Base-by-base conservation (phyloP, 2,113 vertebrate species). In the Taurulus bubalis region DNA sequence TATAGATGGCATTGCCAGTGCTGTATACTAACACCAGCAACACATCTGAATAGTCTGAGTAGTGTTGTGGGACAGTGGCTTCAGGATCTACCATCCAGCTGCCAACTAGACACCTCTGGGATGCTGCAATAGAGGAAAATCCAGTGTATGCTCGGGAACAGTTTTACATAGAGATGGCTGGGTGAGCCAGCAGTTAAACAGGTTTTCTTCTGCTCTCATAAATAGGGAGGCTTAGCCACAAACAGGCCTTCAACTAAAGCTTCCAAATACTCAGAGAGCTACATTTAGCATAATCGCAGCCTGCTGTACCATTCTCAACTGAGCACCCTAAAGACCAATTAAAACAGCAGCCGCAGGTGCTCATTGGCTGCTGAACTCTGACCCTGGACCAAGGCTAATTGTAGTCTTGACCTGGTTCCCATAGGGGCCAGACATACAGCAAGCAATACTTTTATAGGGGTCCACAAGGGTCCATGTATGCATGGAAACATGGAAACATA, bases 281-380 rank as follows among this genome's bases (percentile, higher is more conserved):
- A 83, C 71, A 77, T 62, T 73, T 71, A 78, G 87, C 78, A 74
- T 75, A 80, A 90, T 89, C 72, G n/a, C 69, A 85, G 81, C 40
- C 45, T 71, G 30, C 38, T 12, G 72, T 80, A 78, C 80, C 68
- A 76, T 51, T 85, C 77, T 32, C 56, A 59, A 74, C 67, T 42
- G 18, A 82, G 51, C 69, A 82, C 75, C 76, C 73, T 38, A 69
- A 62, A 85, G 69, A 36, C 73, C 84, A 89, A 84, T 91, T 85
- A 89, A 81, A 91, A 85, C 74, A 56, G 65, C 76, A 82, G 34
- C 63, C 55, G 76, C 80, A 75, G 79, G 80, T 76, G 70, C 74
- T 88, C 82, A 85, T 80, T 85, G 89, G 83, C 83, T 86, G 85
- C 74, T 93, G 84, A 92, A 86, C 89, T 87, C 55, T 91, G 87